phyloP scores from a whole-genome alignment of 2,113 vertebrate species.

The Neogobius melanostomus region DNA sequence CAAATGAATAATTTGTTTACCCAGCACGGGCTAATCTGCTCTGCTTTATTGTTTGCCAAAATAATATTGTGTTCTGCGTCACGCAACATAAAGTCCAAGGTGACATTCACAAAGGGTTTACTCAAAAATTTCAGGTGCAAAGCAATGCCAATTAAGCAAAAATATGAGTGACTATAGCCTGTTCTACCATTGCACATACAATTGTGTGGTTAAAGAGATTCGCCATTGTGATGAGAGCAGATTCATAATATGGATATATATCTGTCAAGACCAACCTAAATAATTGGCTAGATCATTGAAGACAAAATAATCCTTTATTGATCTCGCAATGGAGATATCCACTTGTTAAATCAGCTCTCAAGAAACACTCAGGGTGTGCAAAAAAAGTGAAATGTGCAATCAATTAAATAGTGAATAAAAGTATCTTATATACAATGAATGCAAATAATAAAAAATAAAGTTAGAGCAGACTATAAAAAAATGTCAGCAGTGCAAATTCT shows the following conservation, averaged over 20 bases:
- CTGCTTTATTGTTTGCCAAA: background rate
- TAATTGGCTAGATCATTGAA: background rate
- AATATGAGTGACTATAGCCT: no score
- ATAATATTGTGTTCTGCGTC: background rate
- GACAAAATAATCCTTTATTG: no score
- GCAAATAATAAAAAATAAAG: no score
- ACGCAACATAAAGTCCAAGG: slow-evolving; percentile 6
- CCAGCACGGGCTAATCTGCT: background rate
- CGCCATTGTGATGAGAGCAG: background rate
- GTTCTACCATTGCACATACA: background rate
- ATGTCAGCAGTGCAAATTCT: no score
- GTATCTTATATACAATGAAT: no score
- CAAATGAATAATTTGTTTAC: slow-evolving; percentile 3
- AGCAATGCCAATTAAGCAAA: background rate
- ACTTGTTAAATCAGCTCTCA: no score
- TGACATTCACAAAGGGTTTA: slow-evolving; percentile 4
- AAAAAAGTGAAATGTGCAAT: no score
- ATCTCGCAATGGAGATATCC: no score
- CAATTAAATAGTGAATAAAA: no score
- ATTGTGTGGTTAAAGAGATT: background rate
- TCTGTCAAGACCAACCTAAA: no score
- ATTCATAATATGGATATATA: background rate
- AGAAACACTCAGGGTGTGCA: no score
- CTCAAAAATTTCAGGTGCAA: background rate
- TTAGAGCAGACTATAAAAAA: no score